Conservation (phyloP, 1,140 invertebrate genomes). For the Lethocerus indicus region DNA sequence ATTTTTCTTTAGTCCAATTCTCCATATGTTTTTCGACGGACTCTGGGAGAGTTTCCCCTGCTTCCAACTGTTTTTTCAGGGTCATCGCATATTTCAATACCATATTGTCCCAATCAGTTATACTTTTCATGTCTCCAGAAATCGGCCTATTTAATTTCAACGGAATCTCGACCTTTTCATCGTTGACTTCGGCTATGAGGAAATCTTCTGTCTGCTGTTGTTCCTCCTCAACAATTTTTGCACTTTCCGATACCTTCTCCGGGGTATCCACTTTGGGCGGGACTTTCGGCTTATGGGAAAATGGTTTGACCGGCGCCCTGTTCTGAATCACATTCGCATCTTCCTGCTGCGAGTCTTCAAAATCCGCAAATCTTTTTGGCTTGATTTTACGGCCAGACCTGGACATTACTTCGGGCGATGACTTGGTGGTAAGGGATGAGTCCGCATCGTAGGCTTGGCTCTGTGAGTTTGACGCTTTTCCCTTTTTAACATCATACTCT, state of each 20-base stretch:
- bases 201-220: neutral
- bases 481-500: neutral
- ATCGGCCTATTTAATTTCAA: conserved; percentile 28
- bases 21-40: conserved; percentile 32
- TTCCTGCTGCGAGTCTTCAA: conserved; percentile 13
- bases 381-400: conserved; percentile 59
- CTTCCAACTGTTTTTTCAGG: conserved; percentile 37
- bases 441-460: neutral
- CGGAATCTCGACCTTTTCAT: conserved; percentile 39
- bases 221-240: neutral
- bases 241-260: neutral
- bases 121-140: conserved; percentile 29
- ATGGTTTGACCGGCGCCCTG: neutral
- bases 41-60: conserved; percentile 37
- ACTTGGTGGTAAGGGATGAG: neutral
- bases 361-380: conserved; percentile 31
- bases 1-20: conserved; percentile 28
- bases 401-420: conserved; percentile 35
- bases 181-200: conserved; percentile 22
- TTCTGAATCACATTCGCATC: conserved; percentile 4
- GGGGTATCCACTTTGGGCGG: neutral
- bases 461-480: neutral
- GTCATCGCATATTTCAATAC: conserved; percentile 34
- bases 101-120: conserved; percentile 37
- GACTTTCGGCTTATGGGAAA: neutral